Conservation (phyloP, 64 coral and sea anemone species). For the Actinia tenebrosa region DNA sequence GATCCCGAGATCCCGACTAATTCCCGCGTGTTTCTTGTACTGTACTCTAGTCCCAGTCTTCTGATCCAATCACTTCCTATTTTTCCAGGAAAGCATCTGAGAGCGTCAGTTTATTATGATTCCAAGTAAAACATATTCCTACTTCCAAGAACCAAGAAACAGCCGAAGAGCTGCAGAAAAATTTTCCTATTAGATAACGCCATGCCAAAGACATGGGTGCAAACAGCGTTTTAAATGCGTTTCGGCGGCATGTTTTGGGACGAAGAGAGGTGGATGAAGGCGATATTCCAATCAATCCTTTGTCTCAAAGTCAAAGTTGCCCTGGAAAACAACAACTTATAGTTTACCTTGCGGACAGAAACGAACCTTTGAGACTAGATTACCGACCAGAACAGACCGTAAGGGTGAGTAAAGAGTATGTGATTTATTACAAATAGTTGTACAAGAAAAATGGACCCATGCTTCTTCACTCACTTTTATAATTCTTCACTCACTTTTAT, state of each 20-base stretch:
- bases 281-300: conserved; percentile 7
- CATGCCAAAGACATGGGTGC: background rate
- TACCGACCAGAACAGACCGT: conserved; percentile 47
- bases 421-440: background rate
- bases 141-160: background rate
- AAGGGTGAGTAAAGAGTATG: conserved; percentile 9
- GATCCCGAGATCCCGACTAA: background rate
- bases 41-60: background rate
- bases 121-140: background rate
- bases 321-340: background rate
- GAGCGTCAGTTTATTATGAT: background rate
- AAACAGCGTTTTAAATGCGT: conserved; percentile 7
- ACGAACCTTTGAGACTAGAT: conserved; percentile 26
- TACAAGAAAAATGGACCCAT: background rate
- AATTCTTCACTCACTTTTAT: background rate
- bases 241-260: conserved; percentile 6
- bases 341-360: background rate
- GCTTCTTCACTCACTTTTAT: too few relatives aligned
- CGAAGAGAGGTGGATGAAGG: background rate
- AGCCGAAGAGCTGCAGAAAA: background rate
- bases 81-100: background rate
- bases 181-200: background rate
- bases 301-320: background rate
- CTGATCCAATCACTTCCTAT: background rate
- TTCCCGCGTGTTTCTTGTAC: background rate